phyloP scores from a whole-genome alignment of 2,888 invertebrate species.

The Smittia sp. region DNA sequence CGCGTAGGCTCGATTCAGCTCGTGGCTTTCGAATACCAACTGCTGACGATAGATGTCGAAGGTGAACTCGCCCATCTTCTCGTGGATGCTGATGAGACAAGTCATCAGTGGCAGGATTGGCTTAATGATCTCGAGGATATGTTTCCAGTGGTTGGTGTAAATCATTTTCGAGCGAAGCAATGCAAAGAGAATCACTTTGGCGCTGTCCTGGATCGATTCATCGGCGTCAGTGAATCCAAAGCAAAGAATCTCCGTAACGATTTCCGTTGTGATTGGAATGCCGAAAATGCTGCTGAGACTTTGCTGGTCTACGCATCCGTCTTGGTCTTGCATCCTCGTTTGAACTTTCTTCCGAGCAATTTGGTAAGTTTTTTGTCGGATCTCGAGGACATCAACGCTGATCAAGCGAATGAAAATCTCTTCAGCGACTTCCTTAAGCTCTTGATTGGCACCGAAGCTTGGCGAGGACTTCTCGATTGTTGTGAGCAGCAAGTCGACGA shows the following conservation, averaged over 20 bases:
- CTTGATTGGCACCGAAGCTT: conserved; percentile 43
- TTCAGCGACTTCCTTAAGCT: conserved; percentile 46
- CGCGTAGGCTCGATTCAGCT: conserved; percentile 13
- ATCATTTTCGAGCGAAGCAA: conserved; percentile 47
- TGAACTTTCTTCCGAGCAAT: neutral
- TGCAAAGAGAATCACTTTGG: conserved; percentile 47
- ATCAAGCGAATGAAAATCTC: conserved; percentile 46
- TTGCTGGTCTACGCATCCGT: neutral
- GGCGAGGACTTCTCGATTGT: conserved; percentile 45
- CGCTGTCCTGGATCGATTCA: conserved; percentile 43
- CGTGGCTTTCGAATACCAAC: neutral
- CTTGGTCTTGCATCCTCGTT: neutral
- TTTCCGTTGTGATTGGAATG: conserved; percentile 47
- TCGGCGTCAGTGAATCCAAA: conserved; percentile 43
- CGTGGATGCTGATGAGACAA: neutral
- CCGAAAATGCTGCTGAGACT: conserved; percentile 45
- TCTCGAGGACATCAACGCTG: conserved; percentile 44
- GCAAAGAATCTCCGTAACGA: conserved; percentile 47
- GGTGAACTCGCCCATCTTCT: neutral
- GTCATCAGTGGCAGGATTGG: conserved; percentile 48
- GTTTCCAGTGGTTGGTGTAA: conserved; percentile 45
- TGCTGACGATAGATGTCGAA: neutral
- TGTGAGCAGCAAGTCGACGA: conserved; percentile 46
- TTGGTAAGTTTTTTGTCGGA: conserved; percentile 40
- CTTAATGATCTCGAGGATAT: conserved; percentile 45